phyloP scores from a whole-genome alignment of 2,888 invertebrate species.

The Acrobeloides nanus region DNA sequence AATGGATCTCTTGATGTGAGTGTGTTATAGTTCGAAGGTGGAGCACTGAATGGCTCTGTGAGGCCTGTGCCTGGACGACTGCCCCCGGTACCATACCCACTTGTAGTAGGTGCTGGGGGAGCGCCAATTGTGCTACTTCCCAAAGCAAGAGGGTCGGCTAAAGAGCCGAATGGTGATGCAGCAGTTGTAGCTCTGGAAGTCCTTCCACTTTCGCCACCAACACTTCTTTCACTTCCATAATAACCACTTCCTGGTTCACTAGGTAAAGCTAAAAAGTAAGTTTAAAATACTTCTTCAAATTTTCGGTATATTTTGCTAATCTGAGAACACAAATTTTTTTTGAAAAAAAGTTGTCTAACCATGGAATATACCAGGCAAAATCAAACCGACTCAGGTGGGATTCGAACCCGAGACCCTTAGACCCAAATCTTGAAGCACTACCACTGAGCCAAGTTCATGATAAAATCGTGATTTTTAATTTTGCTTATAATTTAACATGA shows the following conservation, averaged over 20 bases:
- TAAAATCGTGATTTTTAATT: neutral
- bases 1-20: constrained; percentile 6
- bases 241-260: too few relatives aligned
- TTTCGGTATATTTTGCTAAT: too few relatives aligned
- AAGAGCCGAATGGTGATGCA: constrained; percentile 19
- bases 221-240: neutral
- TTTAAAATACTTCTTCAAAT: too few relatives aligned
- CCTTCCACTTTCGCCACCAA: constrained; percentile 11
- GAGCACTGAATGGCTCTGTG: constrained; percentile 6
- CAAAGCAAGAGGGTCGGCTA: constrained; percentile 14
- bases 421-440: too few relatives aligned
- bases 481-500: neutral
- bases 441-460: too few relatives aligned
- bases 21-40: constrained; percentile 19
- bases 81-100: too few relatives aligned
- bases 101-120: constrained; percentile 14
- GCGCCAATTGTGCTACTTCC: constrained; percentile 10
- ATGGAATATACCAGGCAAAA: too few relatives aligned
- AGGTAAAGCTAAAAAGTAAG: too few relatives aligned
- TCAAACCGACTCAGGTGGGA: too few relatives aligned
- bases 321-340: too few relatives aligned
- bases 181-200: constrained; percentile 8
- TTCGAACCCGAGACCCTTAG: too few relatives aligned
- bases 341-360: too few relatives aligned
- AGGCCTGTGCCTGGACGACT: constrained; percentile 2